Base-by-base conservation (phyloP, 1,140 invertebrate genomes). In the Aphaenogaster rudis region DNA sequence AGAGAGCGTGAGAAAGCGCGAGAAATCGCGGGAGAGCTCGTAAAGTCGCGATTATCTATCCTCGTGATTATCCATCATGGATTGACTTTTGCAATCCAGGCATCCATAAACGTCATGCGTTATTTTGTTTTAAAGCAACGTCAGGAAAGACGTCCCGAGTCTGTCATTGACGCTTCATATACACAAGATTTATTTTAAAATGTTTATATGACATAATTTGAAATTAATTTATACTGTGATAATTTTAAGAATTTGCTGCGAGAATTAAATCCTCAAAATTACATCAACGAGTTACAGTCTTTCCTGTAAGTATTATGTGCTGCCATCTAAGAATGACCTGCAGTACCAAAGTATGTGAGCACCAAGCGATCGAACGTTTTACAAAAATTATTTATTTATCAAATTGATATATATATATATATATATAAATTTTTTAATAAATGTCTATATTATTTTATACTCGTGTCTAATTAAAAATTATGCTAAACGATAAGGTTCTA, bases 241-340 rank as follows among this genome's bases (percentile, higher is more conserved):
- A 13, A 79, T 54, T 42, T 80, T 11, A 81, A 81, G 8, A 48
- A 7, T 54, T 67, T 42, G 2, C 8, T 72, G 3, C 45, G 5
- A 50, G 4, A 81, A 59, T 48, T 15, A 52, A 59, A 45, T 80
- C 13, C n/a, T 67, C 0, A 36, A 42, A 79, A 13, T 21, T 67
- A 11, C 39, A 67, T 6, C 7, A 39, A 39, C 50, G 7, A 28
- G 17, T 63, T 15, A 48, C 8, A 63, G 5, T 48, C 42, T 71
- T 36, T 48, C 1, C 21, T 36, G 2, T n/a, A 76, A 84, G 69
- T 84, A 84, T 63, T 15, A 63, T 3, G 82, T 89, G 88, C 59
- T 69, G 88, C 88, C 88, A 89, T 89, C 88, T 89, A 89, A 21
- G 45, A 45, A 69, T 21, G 17, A 54, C 9, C 11, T 13, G 9